A percentile compares a stretch with the other conserved stretches of the same genome.
phyloP scores from a whole-genome alignment of 2,888 invertebrate genomes.

The Lacanobia oleracea region DNA sequence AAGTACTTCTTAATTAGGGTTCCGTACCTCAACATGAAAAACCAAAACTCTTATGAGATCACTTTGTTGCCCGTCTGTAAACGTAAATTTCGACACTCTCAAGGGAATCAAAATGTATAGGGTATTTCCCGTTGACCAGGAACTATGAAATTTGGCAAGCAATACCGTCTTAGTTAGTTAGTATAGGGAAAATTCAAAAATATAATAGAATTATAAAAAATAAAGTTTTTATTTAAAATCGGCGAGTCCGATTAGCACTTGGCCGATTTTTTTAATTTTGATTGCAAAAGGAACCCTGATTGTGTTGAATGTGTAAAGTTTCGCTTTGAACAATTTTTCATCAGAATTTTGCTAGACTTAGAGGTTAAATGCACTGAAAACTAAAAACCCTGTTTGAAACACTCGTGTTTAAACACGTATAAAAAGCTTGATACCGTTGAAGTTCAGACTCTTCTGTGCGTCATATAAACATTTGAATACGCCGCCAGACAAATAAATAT shows the following conservation, averaged over 20 bases:
- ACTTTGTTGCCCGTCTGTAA: too few species aligned
- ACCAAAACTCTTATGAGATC: too few species aligned
- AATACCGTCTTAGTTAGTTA: too few species aligned
- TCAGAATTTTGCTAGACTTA: conserved; percentile 6
- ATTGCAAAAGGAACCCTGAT: neutral
- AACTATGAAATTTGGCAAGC: too few species aligned
- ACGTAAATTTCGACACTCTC: too few species aligned
- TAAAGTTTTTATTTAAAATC: too few species aligned
- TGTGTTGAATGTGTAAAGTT: neutral
- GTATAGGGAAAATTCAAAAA: too few species aligned
- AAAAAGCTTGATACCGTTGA: conserved; percentile 38
- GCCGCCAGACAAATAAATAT: conserved; percentile 76
- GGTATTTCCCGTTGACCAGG: too few species aligned
- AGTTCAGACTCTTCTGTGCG: conserved; percentile 35
- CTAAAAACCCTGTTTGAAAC: conserved; percentile 26
- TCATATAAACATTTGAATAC: conserved; percentile 66
- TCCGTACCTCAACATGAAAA: too few species aligned
- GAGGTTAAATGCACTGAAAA: conserved; percentile 28
- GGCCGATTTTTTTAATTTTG: conserved; percentile 46
- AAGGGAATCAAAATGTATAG: too few species aligned
- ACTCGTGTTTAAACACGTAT: conserved; percentile 44
- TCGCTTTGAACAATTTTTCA: conserved; percentile 20
- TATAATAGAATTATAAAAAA: too few species aligned
- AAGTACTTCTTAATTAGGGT: conserved; percentile 20
- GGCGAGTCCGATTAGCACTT: too few species aligned